Conservation (phyloP, 92 coral and sea anemone species). For the Epizoanthus fatuus region DNA sequence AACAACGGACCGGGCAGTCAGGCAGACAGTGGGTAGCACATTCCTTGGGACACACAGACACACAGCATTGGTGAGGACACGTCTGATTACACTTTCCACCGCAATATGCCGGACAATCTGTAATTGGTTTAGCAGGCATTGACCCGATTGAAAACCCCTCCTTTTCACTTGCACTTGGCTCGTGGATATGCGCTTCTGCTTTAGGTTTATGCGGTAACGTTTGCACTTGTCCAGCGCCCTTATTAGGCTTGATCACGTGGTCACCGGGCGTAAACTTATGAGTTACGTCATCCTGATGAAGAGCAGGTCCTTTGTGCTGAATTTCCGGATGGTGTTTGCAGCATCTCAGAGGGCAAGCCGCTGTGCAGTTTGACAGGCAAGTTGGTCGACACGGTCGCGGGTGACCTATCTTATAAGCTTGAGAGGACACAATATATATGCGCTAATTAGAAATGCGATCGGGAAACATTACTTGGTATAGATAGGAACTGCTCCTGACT, state of each 20-base stretch:
- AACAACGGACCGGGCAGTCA: slow-evolving; percentile 30
- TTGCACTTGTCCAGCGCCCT: not conserved
- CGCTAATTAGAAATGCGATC: not conserved
- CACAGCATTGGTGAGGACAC: slow-evolving; percentile 84
- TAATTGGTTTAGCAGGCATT: slow-evolving; percentile 13
- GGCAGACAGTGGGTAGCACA: slow-evolving; percentile 42
- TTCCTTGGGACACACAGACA: slow-evolving; percentile 13
- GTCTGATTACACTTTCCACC: slow-evolving; percentile 59
- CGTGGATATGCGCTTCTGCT: not conserved
- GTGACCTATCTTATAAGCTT: slow-evolving; percentile 85
- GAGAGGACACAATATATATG: not conserved
- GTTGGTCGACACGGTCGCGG: slow-evolving; percentile 59
- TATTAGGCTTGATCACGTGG: too few species aligned
- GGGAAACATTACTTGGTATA: too few species aligned
- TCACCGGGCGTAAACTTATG: too few species aligned
- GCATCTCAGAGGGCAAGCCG: slow-evolving; percentile 63
- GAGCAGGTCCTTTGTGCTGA: slow-evolving; percentile 18
- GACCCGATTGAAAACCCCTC: slow-evolving; percentile 30
- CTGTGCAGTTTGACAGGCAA: slow-evolving; percentile 63
- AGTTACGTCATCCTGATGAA: not conserved
- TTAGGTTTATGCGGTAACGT: not conserved
- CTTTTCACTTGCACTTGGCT: not conserved
- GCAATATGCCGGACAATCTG: slow-evolving; percentile 58
- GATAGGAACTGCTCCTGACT: too few species aligned
- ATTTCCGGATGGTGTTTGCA: slow-evolving; percentile 62